Evolutionary conservation across 2,888 invertebrate species (phyloP), one percentile per base, ranked within the genome.

Genomic region (Phlogophora meticulosa): DNA sequence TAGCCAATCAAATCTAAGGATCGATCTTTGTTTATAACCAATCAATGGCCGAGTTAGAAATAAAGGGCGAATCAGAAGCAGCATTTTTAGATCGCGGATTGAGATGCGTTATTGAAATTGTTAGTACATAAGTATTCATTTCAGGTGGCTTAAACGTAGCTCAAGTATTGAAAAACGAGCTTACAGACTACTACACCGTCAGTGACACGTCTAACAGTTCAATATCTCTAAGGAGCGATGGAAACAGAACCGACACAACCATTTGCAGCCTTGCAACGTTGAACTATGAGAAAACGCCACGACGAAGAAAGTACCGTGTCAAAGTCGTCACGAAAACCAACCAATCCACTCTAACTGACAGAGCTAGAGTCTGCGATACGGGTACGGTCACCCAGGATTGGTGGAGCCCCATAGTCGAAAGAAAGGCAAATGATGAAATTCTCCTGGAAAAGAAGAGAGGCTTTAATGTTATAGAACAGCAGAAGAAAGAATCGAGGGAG

Each of bases 331-430:
- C 88, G 0, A 92, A 88, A 56, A 42, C 82, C 0, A 90, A 91
- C 58, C 87, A 84, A 55, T 84, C 86, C 0, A 91, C 90, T 1
- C 36, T 72, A 0, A 91, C 90, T 0, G 88, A 90, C 0, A 81
- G 52, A 36, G 59, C 81, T 1, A 76, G 24, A 1, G 49, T 85
- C 1, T 81, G 87, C 40, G 87, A 93, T 46, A 88, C 86, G 0
- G 90, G 91, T 42, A 93, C 92, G 0, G 46, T 80, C 0, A 93
- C 91, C 0, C 73, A 84, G 15, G 93, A 92, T 63, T 94, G 93
- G 93, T 93, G 93, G 92, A 92, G 91, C 73, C 92, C 93, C 0
- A 77, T 92, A 2, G 22, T 88, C 0, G 92, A 93, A 38, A 90
- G 79, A 68, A 92, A 36, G 57, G 40, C 9, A 2, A 38, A 87